Base-by-base conservation (phyloP, 2,888 invertebrate genomes). In the Conchocele bisecta region DNA sequence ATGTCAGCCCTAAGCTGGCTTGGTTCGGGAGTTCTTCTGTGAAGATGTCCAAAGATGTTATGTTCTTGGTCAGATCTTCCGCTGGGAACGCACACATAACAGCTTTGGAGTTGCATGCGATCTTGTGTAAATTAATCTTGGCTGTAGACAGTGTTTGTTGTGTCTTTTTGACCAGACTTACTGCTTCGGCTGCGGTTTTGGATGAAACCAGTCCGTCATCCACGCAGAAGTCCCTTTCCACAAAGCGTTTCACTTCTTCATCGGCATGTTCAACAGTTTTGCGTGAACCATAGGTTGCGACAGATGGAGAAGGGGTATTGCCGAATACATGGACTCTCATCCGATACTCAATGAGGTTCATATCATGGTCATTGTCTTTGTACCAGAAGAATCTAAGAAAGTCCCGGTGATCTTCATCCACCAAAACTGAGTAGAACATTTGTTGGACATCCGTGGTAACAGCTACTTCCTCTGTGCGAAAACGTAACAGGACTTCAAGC, bases 81-180 rank as follows among this genome's bases (percentile, higher is more conserved):
- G 22, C 9, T 22, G 70, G 65, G 44, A 73, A 72, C 15, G 51
- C 51, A 3, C 11, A 9, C 53, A 73, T 28, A 2, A 74, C 70
- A 5, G 41, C 51, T 17, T 26, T 20, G 15, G 22, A 28, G 46
- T 74, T 73, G 13, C 71, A 73, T n/a, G 71, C 54, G 7, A 73
- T 63, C 48, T 74, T 74, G 31, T 74, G 71, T 13, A 73, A 37
- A 9, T 60, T n/a, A 35, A 74, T 29, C 6, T 64, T 71, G 2
- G 58, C 57, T 33, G 17, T 13, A n/a, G 31, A n/a, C 11, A 69
- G 41, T 6, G 39, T 31, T 48, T 50, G 9, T 29, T 67, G 65
- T n/a, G 68, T 64, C 2, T 63, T 31, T 39, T 57, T 53, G 24
- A 70, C 24, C 22, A 72, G 29, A 39, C 41, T 37, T 22, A 54